Conservation (phyloP, 2,797 vertebrate genomes). For the Gambusia yucatana region DNA sequence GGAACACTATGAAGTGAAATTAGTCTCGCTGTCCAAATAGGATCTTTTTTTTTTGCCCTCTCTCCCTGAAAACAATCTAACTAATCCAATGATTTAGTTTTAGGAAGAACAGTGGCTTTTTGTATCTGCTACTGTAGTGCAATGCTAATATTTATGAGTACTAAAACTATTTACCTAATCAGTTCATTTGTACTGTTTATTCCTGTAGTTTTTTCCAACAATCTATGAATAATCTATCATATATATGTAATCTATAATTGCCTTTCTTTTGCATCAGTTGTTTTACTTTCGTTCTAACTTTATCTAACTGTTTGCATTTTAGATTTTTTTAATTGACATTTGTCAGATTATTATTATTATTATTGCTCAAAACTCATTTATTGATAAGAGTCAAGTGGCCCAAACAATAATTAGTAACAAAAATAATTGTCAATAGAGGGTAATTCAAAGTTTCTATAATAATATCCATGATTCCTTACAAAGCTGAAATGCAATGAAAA, state of each 20-base stretch:
- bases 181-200: background rate
- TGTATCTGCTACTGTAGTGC: background rate
- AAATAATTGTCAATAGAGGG: no score
- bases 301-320: background rate
- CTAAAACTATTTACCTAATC: background rate
- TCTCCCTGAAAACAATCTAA: background rate
- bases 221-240: background rate
- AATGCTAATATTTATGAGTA: background rate
- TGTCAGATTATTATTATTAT: no score
- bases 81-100: background rate
- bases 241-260: background rate
- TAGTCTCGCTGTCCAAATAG: background rate
- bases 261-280: background rate
- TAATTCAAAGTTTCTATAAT: no score
- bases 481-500: background rate
- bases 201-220: background rate
- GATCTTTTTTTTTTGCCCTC: background rate
- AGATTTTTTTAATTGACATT: no score
- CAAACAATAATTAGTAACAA: no score
- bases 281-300: background rate
- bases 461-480: no score
- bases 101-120: background rate
- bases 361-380: no score
- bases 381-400: no score
- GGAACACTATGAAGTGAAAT: slow-evolving; percentile 17